phyloP scores from a whole-genome alignment of 2,888 invertebrate genomes.

The Patella caerulea region DNA sequence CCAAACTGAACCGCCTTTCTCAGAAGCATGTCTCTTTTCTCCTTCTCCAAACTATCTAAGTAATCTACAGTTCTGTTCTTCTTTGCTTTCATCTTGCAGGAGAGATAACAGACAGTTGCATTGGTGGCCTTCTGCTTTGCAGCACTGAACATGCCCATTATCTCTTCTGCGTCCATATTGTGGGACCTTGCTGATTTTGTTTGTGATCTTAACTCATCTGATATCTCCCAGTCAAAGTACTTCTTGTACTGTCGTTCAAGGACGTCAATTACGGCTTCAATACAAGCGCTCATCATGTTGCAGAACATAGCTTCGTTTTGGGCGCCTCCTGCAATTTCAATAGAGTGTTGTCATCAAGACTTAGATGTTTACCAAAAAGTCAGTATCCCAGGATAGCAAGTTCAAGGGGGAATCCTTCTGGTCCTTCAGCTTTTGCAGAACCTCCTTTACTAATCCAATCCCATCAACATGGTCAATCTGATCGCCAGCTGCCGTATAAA shows the following conservation, averaged over 20 bases:
- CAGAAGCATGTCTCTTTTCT: constrained; percentile 17
- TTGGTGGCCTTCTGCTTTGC: constrained; percentile 26
- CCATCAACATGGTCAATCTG: constrained; percentile 16
- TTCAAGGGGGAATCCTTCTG: neutral
- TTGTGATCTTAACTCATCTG: constrained; percentile 1
- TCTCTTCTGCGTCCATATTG: constrained; percentile 37
- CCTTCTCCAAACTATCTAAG: neutral
- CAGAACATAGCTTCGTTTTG: neutral
- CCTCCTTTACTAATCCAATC: constrained; percentile 17
- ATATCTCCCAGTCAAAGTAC: constrained; percentile 28
- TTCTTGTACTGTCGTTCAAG: constrained; percentile 33
- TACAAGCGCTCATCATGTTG: constrained; percentile 19
- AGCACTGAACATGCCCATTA: constrained; percentile 36
- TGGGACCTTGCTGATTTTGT: constrained; percentile 26
- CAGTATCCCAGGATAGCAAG: constrained; percentile 2
- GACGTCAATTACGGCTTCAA: constrained; percentile 15
- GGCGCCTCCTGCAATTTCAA: neutral
- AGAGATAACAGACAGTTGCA: constrained; percentile 32
- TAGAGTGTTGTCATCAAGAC: neutral
- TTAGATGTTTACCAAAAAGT: constrained; percentile 19
- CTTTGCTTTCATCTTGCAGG: constrained; percentile 20
- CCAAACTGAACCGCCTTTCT: constrained; percentile 13
- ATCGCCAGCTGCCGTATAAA: constrained; percentile 27
- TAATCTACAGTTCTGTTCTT: neutral
- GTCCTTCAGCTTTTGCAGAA: constrained; percentile 15